A percentile compares a stretch with the other conserved stretches of the same genome.
phyloP scores from a whole-genome alignment of 2,113 vertebrate species.

The Chelonoidis abingdonii region DNA sequence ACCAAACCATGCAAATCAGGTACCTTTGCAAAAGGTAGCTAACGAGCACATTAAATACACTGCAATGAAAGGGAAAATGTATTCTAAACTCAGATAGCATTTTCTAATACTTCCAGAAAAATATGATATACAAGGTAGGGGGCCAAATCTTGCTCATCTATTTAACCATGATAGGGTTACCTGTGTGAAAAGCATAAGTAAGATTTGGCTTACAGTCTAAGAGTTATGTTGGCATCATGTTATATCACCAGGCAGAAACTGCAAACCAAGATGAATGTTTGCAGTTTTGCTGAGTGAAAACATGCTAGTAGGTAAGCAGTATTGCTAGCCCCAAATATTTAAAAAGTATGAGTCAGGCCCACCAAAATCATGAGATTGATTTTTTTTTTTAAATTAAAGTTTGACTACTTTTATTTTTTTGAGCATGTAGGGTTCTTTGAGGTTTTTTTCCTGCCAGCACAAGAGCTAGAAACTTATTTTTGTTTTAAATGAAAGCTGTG shows the following conservation, averaged over 20 bases:
- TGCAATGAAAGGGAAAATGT: background rate
- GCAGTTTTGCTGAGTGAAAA: background rate
- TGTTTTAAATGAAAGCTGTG: slow-evolving; percentile 10
- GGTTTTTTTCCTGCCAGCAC: background rate
- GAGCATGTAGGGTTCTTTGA: background rate
- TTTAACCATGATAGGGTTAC: background rate
- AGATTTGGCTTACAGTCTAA: background rate
- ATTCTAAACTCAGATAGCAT: background rate
- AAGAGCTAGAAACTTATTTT: background rate
- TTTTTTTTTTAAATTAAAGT: background rate
- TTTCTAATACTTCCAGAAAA: background rate
- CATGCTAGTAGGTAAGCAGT: background rate
- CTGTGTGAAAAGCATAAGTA: background rate
- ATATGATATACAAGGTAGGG: background rate
- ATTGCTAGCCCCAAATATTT: background rate
- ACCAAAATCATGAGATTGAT: background rate
- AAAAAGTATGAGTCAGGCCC: background rate
- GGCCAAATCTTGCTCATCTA: background rate
- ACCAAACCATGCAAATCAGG: background rate
- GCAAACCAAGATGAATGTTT: rapidly evolving
- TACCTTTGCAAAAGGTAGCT: background rate
- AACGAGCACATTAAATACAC: background rate
- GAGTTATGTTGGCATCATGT: background rate
- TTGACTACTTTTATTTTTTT: background rate
- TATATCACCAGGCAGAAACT: background rate